Evolutionary conservation across 2,888 invertebrate species (phyloP).

Genomic region (Tachina lurida): DNA sequence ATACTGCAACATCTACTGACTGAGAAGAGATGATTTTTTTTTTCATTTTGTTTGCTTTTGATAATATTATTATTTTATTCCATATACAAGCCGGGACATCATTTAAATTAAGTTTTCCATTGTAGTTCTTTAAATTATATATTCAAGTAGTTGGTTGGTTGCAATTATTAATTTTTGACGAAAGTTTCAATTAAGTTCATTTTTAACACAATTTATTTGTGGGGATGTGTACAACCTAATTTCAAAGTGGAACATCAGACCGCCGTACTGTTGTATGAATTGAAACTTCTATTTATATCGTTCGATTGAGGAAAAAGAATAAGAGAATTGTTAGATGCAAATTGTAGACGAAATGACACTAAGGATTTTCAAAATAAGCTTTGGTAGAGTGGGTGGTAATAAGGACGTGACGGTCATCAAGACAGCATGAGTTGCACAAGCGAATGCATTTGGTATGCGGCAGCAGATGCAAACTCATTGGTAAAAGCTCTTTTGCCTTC

Average conservation of each 20-base stretch:
- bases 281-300: conserved; percentile 63
- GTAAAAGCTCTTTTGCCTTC: conserved; percentile 41
- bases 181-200: conserved; percentile 67
- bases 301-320: conserved; percentile 44
- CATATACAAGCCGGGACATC: conserved; percentile 71
- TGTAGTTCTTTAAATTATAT: conserved; percentile 67
- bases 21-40: conserved; percentile 62
- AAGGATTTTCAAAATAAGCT: background rate
- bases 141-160: conserved; percentile 66
- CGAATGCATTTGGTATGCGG: conserved; percentile 54
- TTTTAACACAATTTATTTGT: conserved; percentile 64
- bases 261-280: conserved; percentile 35
- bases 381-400: conserved; percentile 33
- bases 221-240: conserved; percentile 71
- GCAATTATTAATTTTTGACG: conserved; percentile 70
- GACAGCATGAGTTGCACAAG: conserved; percentile 10
- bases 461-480: conserved; percentile 52
- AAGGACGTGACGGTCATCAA: background rate
- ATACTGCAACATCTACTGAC: conserved; percentile 64
- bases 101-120: conserved; percentile 61
- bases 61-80: conserved; percentile 49
- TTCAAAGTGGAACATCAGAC: conserved; percentile 68
- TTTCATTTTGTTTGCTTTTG: conserved; percentile 66
- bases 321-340: conserved; percentile 37
- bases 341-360: background rate